These are phyloP conservation scores for Chironomus tepperi DNA, from an alignment of 1,140 invertebrate genomes.

Conservation along the genomic window DNA sequence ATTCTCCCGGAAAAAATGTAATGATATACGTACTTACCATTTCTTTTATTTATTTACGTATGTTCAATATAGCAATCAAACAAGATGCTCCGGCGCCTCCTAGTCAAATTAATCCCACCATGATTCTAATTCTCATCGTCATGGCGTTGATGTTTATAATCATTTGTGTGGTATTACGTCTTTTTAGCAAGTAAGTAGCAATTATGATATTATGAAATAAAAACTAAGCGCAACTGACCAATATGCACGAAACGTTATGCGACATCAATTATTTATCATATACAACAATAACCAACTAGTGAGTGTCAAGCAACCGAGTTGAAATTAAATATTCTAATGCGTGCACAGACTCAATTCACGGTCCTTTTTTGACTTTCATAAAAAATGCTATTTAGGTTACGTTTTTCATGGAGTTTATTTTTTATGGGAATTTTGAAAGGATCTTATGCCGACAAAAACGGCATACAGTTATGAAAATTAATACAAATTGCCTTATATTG, in stretches of 20 bases:
- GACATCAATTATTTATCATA: constrained; percentile 19
- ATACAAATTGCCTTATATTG: background rate
- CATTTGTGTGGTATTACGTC: constrained; percentile 82
- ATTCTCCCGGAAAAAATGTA: background rate
- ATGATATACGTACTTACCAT: background rate
- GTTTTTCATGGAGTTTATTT: background rate
- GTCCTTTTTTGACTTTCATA: background rate
- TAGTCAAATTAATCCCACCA: constrained; percentile 69
- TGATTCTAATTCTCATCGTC: constrained; percentile 81
- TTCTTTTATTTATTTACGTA: constrained; percentile 6
- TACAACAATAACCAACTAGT: background rate
- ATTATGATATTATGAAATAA: background rate
- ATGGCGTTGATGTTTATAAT: constrained; percentile 91
- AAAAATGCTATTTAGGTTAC: background rate
- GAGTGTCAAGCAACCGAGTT: background rate
- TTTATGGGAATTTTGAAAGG: too few relatives aligned
- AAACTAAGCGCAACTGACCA: background rate
- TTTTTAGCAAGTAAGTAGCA: constrained; percentile 80
- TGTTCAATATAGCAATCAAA: constrained; percentile 25
- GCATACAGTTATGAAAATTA: background rate
- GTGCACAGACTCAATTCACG: background rate
- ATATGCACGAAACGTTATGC: background rate
- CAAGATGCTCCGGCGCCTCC: constrained; percentile 42
- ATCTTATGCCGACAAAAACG: background rate
- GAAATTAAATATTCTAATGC: background rate